Conservation (phyloP, 2,113 vertebrate genomes). For the Cyprinodon brontotheroides region DNA sequence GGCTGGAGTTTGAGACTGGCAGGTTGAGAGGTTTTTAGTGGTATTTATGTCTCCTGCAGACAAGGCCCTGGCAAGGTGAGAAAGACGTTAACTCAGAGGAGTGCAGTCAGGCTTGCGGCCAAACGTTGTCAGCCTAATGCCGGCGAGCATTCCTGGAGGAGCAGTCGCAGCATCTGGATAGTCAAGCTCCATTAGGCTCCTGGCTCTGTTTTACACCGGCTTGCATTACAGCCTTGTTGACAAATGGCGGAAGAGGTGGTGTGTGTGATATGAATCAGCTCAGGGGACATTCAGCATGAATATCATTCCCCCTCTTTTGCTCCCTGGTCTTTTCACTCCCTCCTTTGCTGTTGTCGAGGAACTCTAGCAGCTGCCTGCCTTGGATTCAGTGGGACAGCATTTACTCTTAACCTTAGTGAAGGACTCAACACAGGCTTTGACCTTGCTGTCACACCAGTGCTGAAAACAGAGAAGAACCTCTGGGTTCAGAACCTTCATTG, state of each 20-base stretch:
- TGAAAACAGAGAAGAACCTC: slow-evolving; percentile 62
- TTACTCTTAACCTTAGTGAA: slow-evolving; percentile 72
- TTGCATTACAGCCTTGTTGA: slow-evolving; percentile 68
- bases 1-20: background rate
- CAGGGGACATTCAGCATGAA: slow-evolving; percentile 62
- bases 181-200: slow-evolving; percentile 78
- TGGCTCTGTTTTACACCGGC: slow-evolving; percentile 64
- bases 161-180: slow-evolving; percentile 71
- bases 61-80: slow-evolving; percentile 43
- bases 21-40: slow-evolving; percentile 46
- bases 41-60: slow-evolving; percentile 46
- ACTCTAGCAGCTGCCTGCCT: slow-evolving; percentile 40
- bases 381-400: slow-evolving; percentile 52
- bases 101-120: slow-evolving; percentile 59
- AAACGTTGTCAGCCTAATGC: slow-evolving; percentile 64
- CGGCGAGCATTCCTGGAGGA: slow-evolving; percentile 55
- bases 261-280: slow-evolving; percentile 71
- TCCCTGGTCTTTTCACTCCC: slow-evolving; percentile 22
- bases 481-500: slow-evolving; percentile 37
- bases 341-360: slow-evolving; percentile 35
- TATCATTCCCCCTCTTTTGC: slow-evolving; percentile 41
- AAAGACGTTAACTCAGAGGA: slow-evolving; percentile 55
- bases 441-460: slow-evolving; percentile 69
- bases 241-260: slow-evolving; percentile 71
- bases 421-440: slow-evolving; percentile 63